Evolutionary conservation across 1,140 invertebrate species (phyloP), one percentile per base, ranked within the genome.

Genomic region (Sycobia sp.): DNA sequence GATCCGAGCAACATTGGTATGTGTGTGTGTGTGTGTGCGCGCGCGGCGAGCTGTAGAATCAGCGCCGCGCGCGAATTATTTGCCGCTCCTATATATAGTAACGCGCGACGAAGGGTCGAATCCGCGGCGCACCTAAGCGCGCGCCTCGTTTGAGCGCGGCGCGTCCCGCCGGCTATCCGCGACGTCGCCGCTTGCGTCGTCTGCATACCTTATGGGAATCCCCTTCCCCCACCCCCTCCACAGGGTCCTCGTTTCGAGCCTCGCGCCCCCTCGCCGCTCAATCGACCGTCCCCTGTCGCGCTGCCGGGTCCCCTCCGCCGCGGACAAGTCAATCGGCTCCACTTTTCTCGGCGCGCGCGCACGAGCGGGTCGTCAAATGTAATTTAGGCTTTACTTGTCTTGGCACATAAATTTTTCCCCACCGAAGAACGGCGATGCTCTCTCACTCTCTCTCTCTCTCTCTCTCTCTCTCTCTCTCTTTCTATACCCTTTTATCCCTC

Each of bases 241-340:
- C n/a, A n/a, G n/a, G n/a, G 29, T 32, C 29, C 29, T 32, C 53
- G 18, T 22, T n/a, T n/a, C n/a, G n/a, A n/a, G n/a, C n/a, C n/a
- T n/a, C n/a, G n/a, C n/a, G n/a, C n/a, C n/a, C n/a, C n/a, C n/a
- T n/a, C n/a, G n/a, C n/a, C n/a, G n/a, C n/a, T n/a, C n/a, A n/a
- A n/a, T n/a, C n/a, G n/a, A n/a, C n/a, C n/a, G n/a, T n/a, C n/a
- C n/a, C n/a, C n/a, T n/a, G n/a, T n/a, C n/a, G n/a, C n/a, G n/a
- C n/a, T n/a, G n/a, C n/a, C n/a, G n/a, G n/a, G n/a, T n/a, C n/a
- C n/a, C n/a, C n/a, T n/a, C n/a, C n/a, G n/a, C 22, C 25, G 38
- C 29, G 34, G 53, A 63, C 61, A 27, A 63, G 61, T 56, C 53
- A 56, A 63, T 63, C 53, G 51, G 5, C 16, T 23, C 51, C 39